Evolutionary conservation across 2,113 vertebrate species (phyloP), one percentile per base, ranked within the genome.

Genomic region (Hemicordylus capensis): DNA sequence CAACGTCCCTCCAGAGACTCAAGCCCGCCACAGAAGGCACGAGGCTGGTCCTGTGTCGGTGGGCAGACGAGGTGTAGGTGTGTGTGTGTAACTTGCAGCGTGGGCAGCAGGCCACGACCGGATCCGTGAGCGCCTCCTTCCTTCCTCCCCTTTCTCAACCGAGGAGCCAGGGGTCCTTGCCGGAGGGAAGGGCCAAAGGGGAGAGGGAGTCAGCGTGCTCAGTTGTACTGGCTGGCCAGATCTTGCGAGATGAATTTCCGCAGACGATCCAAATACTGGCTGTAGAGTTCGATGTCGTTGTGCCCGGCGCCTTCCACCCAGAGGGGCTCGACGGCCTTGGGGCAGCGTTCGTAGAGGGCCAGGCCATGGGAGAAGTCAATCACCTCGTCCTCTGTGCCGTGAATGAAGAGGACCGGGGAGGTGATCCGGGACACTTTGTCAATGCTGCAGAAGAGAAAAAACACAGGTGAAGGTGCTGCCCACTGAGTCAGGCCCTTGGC

Each of bases 261-360:
- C 90, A 99, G 97, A 85, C 98, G 98, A 91, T 99, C 98, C 95
- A 99, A 96, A 94, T 99, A 99, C 96, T 99, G 98, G 93, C 97
- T 98, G 96, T 99, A 99, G 56, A 99, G 95, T 96, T 99, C 99
- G 74, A 99, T 98, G 96, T 99, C 99, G 86, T 99, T 99, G 96
- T 99, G 98, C 31, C 99, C 98, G 0, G 99, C 98, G 6, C 98
- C 99, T 39, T 99, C 99, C 93, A 99, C 99, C 99, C 99, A 99
- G 15, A 99, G 98, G 0, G 99, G 99, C 96, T 99, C 99, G 95
- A 99, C 99, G 0, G 99, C 98, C 90, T 98, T 98, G 81, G 98
- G 98, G 95, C 98, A 99, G 93, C 98, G 98, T 92, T 99, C 99
- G 0, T 97, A 99, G 76, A 99, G 97, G 0, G 98, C 98, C 96